Conservation (phyloP, 2,888 invertebrate species). For the Amiota minor region DNA sequence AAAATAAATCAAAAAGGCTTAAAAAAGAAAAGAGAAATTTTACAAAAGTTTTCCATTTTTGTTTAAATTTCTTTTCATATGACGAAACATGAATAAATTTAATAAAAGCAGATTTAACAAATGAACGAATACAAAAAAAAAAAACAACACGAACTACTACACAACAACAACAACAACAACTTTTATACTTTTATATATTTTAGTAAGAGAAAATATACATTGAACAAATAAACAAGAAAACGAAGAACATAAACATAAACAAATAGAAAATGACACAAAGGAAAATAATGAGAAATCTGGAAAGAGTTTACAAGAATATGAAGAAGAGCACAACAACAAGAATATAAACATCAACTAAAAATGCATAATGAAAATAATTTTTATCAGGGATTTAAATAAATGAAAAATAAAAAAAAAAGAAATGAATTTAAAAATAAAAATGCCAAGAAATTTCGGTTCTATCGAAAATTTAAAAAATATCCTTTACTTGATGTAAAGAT, state of each 20-base stretch:
- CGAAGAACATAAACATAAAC: conserved; percentile 52
- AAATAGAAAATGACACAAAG: conserved; percentile 42
- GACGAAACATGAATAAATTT: conserved; percentile 41
- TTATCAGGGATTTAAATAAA: conserved; percentile 64
- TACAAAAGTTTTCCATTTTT: background rate
- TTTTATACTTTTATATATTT: conserved; percentile 38
- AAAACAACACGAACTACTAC: conserved; percentile 9
- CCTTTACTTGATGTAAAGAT: background rate
- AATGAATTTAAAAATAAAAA: conserved; percentile 43
- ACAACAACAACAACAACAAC: conserved; percentile 25
- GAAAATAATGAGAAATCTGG: background rate
- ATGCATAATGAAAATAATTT: conserved; percentile 48
- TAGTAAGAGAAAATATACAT: conserved; percentile 27
- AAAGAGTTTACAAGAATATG: conserved; percentile 11
- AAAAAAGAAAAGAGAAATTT: no score
- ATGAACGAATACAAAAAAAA: background rate
- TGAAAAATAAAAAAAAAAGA: conserved; percentile 37
- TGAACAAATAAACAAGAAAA: conserved; percentile 47
- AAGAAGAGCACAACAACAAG: conserved; percentile 35
- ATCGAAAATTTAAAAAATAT: background rate
- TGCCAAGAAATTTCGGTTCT: background rate
- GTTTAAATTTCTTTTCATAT: conserved; percentile 32
- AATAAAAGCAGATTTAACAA: conserved; percentile 32
- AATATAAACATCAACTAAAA: conserved; percentile 34
- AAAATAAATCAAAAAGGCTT: no score